A percentile compares a stretch with the other conserved stretches of the same genome.
Evolutionary conservation across 2,113 vertebrate species (phyloP).

Genomic region (Myotis davidii): DNA sequence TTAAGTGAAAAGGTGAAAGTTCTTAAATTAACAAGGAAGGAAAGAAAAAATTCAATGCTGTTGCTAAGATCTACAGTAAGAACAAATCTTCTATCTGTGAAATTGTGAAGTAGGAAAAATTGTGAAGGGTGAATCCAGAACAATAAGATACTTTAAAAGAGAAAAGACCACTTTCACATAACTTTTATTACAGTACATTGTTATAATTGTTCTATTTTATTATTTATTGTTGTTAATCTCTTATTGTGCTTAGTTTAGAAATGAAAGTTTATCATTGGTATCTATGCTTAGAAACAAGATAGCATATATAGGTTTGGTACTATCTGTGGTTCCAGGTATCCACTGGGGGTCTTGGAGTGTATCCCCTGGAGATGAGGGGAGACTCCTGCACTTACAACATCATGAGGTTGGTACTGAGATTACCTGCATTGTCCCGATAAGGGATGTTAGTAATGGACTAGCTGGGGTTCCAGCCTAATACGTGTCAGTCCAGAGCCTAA

Average conservation of each 20-base stretch:
- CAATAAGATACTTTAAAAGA: background rate
- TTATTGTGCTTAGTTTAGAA: background rate
- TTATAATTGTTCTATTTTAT: background rate
- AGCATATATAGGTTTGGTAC: background rate
- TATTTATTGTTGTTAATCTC: background rate
- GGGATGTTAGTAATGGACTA: background rate
- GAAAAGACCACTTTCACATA: background rate
- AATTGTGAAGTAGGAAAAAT: background rate
- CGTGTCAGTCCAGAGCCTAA: background rate
- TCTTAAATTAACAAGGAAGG: too few relatives aligned
- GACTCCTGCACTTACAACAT: background rate
- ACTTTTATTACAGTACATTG: background rate
- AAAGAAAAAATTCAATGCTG: background rate
- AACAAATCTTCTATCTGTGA: background rate
- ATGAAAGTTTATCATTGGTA: background rate
- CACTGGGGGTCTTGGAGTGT: background rate
- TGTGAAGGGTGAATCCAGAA: background rate
- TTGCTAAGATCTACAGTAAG: background rate
- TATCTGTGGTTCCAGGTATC: background rate
- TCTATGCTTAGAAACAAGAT: background rate
- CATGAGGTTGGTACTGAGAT: background rate
- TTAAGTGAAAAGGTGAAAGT: background rate
- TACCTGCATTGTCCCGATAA: background rate
- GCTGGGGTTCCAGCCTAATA: background rate
- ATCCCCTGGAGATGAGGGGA: background rate